A percentile compares a stretch with the other conserved stretches of the same genome.
Conservation (phyloP, 2,113 vertebrate genomes). For the Brachypodius melanocephalos region DNA sequence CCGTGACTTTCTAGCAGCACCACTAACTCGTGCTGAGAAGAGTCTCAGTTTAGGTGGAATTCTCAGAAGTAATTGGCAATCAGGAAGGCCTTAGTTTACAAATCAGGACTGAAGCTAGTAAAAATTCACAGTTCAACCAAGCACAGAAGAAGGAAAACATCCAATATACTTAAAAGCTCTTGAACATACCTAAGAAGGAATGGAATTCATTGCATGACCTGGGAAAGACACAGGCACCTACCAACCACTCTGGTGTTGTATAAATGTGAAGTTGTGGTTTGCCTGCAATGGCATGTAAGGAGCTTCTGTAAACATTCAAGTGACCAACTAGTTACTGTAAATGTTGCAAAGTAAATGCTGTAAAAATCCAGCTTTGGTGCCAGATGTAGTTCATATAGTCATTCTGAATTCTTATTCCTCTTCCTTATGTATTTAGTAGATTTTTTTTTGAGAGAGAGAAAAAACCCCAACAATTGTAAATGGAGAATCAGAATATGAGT, state of each 20-base stretch:
- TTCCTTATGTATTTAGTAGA: neutral
- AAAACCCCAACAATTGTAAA: neutral
- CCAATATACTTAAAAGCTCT: neutral
- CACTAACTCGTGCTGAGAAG: neutral
- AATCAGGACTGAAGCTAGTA: neutral
- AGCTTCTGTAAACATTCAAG: constrained; percentile 4
- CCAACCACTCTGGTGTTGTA: neutral
- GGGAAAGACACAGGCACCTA: neutral
- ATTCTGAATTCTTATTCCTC: neutral
- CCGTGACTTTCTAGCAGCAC: neutral
- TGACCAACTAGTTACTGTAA: constrained; percentile 5
- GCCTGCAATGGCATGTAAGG: neutral
- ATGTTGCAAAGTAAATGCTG: neutral
- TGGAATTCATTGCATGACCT: neutral
- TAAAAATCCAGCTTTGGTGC: neutral
- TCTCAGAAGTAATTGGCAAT: neutral
- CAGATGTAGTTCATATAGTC: neutral
- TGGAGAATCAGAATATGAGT: neutral
- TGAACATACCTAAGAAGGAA: neutral
- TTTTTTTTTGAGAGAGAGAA: rapidly evolving
- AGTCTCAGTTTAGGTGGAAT: neutral
- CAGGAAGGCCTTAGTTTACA: neutral
- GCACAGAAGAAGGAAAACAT: neutral
- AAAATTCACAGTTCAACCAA: neutral
- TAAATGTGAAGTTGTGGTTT: neutral